Evolutionary conservation across 1,140 invertebrate genomes (phyloP), one percentile per base, ranked within the genome.

Genomic region (Wasmannia auropunctata): DNA sequence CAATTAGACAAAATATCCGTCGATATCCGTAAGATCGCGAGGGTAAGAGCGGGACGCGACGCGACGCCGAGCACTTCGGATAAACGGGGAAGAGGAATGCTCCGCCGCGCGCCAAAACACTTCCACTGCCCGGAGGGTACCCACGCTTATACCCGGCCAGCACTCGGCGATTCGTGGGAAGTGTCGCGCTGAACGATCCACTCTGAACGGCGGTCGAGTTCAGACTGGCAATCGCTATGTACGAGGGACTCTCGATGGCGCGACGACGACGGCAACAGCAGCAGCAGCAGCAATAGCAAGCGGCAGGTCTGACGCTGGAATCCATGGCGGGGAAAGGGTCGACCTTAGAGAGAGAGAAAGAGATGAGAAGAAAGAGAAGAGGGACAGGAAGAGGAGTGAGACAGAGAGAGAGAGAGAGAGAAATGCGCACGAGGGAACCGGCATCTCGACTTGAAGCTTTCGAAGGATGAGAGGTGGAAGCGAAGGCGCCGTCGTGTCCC

Each of bases 381-480:
- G 14, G 37, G 2, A 43, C n/a, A 25, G 37, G 5, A 60, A 19
- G 19, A 60, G 6, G 25, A 65, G 7, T 65, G 62, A 22, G 28
- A 25, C 25, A n/a, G 16, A 19, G 19, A 16, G 25, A 34, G 43
- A 34, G 7, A 77, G 22, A 54, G 72, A 40, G 28, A 22, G 49
- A 74, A 34, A 40, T 19, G 22, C 31, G 14, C 49, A 81, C 46
- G 63, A 34, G 63, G 77, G 25, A 58, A 43, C 76, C 40, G 67
- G 37, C 51, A 72, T 83, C 79, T 46, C 79, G 51, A 83, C 49
- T 72, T n/a, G n/a, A n/a, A n/a, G n/a, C n/a, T n/a, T n/a, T n/a
- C 63, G 51, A 34, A 81, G 79, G 62, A 31, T 19, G 76, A 67
- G 76, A 67, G 28, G 76, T 43, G 79, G 79, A 31, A 40, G n/a